Conservation (phyloP, 2,888 invertebrate genomes). For the Hermodice carunculata region DNA sequence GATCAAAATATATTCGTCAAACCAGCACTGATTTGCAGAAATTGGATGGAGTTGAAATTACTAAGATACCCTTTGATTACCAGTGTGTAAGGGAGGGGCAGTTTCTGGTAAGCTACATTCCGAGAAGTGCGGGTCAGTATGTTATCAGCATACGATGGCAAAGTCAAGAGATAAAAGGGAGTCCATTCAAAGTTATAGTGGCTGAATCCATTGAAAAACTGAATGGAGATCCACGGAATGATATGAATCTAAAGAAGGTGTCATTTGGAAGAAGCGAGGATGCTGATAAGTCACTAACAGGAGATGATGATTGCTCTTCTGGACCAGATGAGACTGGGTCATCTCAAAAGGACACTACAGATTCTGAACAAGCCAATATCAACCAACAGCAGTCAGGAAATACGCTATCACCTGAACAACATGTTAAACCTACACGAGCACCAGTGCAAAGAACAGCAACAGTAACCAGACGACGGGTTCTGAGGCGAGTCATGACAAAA, state of each 20-base stretch:
- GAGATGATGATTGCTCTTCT: too few relatives aligned
- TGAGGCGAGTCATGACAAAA: slow-evolving; percentile 53
- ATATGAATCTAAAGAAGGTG: not conserved
- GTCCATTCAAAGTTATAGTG: slow-evolving; percentile 57
- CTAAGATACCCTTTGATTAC: slow-evolving; percentile 54
- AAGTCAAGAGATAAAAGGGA: slow-evolving; percentile 51
- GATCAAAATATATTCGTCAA: too few relatives aligned
- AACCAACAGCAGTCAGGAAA: too few relatives aligned
- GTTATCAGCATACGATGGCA: slow-evolving; percentile 52
- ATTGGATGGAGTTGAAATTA: too few relatives aligned
- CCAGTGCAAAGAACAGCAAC: too few relatives aligned
- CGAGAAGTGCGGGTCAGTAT: slow-evolving; percentile 54
- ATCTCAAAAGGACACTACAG: too few relatives aligned
- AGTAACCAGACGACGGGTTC: slow-evolving; percentile 53
- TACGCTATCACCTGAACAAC: too few relatives aligned
- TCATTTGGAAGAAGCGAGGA: not conserved
- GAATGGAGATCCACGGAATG: slow-evolving; percentile 2
- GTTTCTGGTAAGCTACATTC: slow-evolving; percentile 56
- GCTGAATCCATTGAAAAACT: slow-evolving; percentile 23
- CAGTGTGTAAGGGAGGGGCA: slow-evolving; percentile 54
- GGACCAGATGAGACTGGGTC: too few relatives aligned
- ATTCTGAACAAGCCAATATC: too few relatives aligned
- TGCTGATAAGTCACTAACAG: too few relatives aligned
- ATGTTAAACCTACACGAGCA: too few relatives aligned
- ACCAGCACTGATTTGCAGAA: too few relatives aligned